Conservation (phyloP, 1,140 invertebrate genomes). For the Leucophenga varia region DNA sequence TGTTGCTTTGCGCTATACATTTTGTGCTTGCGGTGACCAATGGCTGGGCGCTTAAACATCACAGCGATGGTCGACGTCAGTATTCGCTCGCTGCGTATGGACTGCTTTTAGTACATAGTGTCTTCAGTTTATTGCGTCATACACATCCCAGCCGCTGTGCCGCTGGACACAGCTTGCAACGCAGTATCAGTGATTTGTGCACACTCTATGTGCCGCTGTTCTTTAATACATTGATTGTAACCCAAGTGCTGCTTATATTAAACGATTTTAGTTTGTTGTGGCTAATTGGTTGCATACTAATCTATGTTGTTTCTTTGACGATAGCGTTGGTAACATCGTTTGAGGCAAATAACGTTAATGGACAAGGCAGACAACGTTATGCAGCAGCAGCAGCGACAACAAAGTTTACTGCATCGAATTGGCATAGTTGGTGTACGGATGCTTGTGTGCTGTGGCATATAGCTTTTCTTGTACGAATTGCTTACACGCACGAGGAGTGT, state of each 20-base stretch:
- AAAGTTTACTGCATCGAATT: too few relatives aligned
- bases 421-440: slow-evolving; percentile 14
- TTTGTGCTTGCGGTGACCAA: slow-evolving; percentile 36
- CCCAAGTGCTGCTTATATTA: slow-evolving; percentile 22
- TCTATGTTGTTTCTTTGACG: slow-evolving; percentile 10
- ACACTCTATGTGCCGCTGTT: slow-evolving; percentile 28
- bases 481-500: slow-evolving; percentile 22
- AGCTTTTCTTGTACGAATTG: slow-evolving; percentile 29
- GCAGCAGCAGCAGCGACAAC: slow-evolving; percentile 17
- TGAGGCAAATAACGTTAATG: slow-evolving; percentile 10
- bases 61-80: slow-evolving; percentile 28
- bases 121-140: slow-evolving; percentile 34
- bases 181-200: slow-evolving; percentile 30
- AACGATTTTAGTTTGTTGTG: slow-evolving; percentile 1
- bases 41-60: slow-evolving; percentile 34
- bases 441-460: slow-evolving; percentile 38
- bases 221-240: slow-evolving; percentile 34
- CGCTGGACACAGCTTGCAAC: slow-evolving; percentile 28
- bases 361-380: background rate
- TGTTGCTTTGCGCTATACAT: slow-evolving; percentile 31
- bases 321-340: slow-evolving; percentile 12
- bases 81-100: slow-evolving; percentile 30
- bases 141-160: slow-evolving; percentile 48
- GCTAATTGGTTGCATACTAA: slow-evolving; percentile 22
- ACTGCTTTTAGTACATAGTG: slow-evolving; percentile 31